Evolutionary conservation across 2,888 invertebrate genomes (phyloP), one percentile per base, ranked within the genome.

Genomic region (Aleiodes testaceus): DNA sequence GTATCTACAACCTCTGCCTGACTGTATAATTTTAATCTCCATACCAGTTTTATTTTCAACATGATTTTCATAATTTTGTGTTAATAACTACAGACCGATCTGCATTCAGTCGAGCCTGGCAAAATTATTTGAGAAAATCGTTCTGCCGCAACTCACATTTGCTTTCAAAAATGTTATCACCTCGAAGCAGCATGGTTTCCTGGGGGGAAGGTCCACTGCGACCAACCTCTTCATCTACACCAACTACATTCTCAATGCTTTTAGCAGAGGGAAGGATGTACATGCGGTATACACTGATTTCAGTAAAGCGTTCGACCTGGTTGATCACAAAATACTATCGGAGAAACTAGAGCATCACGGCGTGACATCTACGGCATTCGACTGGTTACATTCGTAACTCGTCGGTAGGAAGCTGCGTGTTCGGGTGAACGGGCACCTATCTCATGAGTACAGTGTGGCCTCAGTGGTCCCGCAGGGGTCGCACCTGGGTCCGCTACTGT

Each of bases 51-150:
- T 47, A 6, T 45, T 67, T 16, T 72, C 66, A 3, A 22, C 44
- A 5, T 30, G 14, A 55, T 14, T 55, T 11, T 65, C 52, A n/a
- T 59, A 69, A 4, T 22, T 4, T 22, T 22, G 4, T 22, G 22
- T 22, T 22, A 22, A 4, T 22, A 74, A 74, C 36, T 76, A 76
- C 49, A 14, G 73, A 14, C 74, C 73, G 5, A 72, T 76, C 12
- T 65, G 69, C 14, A 67, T 66, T 14, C 61, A 36, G 42, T 61
- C 44, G 14, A 7, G 30, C 12, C n/a, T 61, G 16, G 61, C 61
- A 36, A 42, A 61, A 36, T 16, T 61, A 18, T 16, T 61, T n/a
- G 61, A 61, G 44, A 61, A 61, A 36, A 12, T 61, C 6, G 42
- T 61, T 6, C 36, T 61, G 16, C 61, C 61, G 16, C 22, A 22